A percentile compares a stretch with the other conserved stretches of the same genome.
Evolutionary conservation across 2,888 invertebrate genomes (phyloP).

Genomic region (Torymus auratus): DNA sequence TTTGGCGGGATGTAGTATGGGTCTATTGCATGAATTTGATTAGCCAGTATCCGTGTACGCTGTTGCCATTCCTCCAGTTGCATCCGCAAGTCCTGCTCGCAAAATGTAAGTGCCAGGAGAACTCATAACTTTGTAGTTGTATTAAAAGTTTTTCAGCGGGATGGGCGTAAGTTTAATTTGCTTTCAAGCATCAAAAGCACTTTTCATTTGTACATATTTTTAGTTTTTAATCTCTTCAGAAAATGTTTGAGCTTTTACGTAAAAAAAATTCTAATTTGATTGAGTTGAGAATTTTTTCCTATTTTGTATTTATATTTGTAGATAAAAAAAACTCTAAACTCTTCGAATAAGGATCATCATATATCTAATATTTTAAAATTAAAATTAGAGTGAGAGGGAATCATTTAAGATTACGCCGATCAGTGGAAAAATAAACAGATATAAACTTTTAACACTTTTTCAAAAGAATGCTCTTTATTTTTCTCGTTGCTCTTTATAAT

Average conservation of each 20-base stretch:
- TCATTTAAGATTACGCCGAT: slow-evolving; percentile 51
- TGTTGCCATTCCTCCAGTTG: slow-evolving; percentile 83
- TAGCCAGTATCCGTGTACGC: slow-evolving; percentile 85
- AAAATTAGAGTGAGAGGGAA: slow-evolving; percentile 23
- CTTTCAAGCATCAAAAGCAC: slow-evolving; percentile 57
- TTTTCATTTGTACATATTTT: slow-evolving; percentile 61
- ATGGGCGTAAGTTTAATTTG: slow-evolving; percentile 51
- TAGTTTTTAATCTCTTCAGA: slow-evolving; percentile 53
- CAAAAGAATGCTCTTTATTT: slow-evolving; percentile 56
- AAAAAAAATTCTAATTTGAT: slow-evolving; percentile 26
- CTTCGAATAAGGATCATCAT: slow-evolving; percentile 11
- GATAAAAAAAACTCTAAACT: slow-evolving; percentile 23
- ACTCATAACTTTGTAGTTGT: slow-evolving; percentile 69
- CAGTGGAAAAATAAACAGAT: slow-evolving; percentile 39
- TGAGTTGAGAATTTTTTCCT: slow-evolving; percentile 23
- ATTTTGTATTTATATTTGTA: slow-evolving; percentile 21
- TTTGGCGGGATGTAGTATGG: slow-evolving; percentile 82
- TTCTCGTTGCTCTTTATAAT: slow-evolving; percentile 50
- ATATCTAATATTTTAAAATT: slow-evolving; percentile 11
- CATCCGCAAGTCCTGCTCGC: slow-evolving; percentile 83
- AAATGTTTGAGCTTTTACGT: slow-evolving; percentile 10
- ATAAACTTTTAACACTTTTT: slow-evolving; percentile 24
- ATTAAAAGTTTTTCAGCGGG: slow-evolving; percentile 59
- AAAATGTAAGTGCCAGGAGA: slow-evolving; percentile 67
- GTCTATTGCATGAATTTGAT: slow-evolving; percentile 86